These are phyloP conservation scores for Threskiornis aethiopicus DNA, from an alignment of 2,797 vertebrate genomes.

Conservation along the genomic window DNA sequence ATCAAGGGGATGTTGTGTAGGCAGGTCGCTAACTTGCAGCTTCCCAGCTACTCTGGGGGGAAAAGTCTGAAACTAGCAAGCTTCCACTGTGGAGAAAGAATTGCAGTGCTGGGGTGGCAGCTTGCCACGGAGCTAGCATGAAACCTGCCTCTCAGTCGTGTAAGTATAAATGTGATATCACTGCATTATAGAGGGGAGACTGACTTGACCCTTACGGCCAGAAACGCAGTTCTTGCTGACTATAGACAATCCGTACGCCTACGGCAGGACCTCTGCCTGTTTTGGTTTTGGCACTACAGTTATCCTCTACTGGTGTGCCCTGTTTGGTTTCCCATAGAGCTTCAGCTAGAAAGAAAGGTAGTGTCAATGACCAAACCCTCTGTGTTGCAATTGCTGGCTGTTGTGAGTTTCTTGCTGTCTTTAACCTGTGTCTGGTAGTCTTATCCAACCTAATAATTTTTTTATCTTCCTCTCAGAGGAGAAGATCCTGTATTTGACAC, in stretches of 20 bases:
- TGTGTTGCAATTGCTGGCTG: neutral
- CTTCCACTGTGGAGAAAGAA: neutral
- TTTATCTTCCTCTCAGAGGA: conserved; percentile 81
- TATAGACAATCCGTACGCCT: neutral
- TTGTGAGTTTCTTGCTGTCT: neutral
- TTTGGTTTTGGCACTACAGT: neutral
- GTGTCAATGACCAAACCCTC: neutral
- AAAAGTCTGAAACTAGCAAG: neutral
- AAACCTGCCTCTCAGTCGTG: neutral
- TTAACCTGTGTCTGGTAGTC: neutral
- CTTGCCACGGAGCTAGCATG: neutral
- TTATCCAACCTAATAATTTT: neutral
- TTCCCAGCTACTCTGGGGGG: neutral
- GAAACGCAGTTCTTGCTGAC: neutral
- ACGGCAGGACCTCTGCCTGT: neutral
- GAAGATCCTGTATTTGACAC: conserved; percentile 96
- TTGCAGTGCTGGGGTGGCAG: neutral
- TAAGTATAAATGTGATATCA: neutral
- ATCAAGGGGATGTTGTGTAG: neutral
- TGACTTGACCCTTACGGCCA: neutral
- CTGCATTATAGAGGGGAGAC: neutral
- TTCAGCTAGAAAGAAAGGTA: neutral
- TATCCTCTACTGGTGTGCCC: neutral
- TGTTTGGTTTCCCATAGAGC: neutral
- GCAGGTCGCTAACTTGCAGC: neutral